These are phyloP conservation scores for Pristis pectinata DNA, from an alignment of 2,797 vertebrate genomes.

Conservation along the genomic window DNA sequence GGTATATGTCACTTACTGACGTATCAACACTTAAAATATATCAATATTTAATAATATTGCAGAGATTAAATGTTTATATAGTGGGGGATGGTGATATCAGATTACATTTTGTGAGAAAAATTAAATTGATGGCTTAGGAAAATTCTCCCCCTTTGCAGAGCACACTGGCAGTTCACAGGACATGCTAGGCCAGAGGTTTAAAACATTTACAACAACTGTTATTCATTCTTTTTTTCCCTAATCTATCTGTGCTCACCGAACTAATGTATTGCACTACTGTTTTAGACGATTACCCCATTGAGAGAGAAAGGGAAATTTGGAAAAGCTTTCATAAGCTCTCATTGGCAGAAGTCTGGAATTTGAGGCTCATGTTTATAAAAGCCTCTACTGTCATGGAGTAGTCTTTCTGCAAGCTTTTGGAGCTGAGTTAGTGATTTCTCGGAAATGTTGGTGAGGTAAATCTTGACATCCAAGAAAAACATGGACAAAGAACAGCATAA, in stretches of 20 bases:
- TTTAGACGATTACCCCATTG: not conserved
- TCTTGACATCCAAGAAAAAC: not conserved
- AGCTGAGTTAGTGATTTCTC: not conserved
- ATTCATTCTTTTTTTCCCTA: not conserved
- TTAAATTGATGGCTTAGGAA: not conserved
- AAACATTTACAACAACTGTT: not conserved
- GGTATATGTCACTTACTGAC: not conserved
- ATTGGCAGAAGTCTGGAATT: conserved; percentile 13
- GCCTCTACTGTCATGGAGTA: not conserved
- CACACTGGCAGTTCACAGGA: not conserved
- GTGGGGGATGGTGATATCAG: not conserved
- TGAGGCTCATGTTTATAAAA: not conserved
- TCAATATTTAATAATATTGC: not conserved
- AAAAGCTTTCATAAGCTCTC: not conserved
- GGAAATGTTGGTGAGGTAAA: not conserved
- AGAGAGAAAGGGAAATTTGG: not conserved
- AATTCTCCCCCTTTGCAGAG: not conserved
- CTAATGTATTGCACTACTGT: not conserved
- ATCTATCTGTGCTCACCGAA: not conserved
- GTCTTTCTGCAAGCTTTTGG: not conserved
- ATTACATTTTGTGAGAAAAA: not conserved
- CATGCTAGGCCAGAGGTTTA: not conserved
- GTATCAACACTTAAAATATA: not conserved
- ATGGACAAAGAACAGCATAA: not conserved
- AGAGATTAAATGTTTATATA: not conserved